These are phyloP conservation scores for Ptychodera flava DNA, from an alignment of 35 echinoderm and acorn worm species.

Conservation along the genomic window DNA sequence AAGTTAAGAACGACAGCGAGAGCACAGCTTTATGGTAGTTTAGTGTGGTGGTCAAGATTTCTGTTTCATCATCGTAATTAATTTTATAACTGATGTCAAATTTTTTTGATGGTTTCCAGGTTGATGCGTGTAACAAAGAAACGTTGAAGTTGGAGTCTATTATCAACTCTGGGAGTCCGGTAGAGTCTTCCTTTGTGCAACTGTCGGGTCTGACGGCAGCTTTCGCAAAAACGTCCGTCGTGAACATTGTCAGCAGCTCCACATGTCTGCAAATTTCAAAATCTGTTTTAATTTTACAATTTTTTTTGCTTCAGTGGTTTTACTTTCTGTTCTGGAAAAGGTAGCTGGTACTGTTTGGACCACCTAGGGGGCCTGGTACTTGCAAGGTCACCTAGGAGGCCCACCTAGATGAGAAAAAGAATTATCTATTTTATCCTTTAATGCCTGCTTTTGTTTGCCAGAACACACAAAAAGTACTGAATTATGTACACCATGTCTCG, in stretches of 20 bases:
- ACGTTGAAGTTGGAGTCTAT: slow-evolving; percentile 75
- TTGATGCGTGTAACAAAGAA: slow-evolving; percentile 85
- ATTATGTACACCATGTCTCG: neutral
- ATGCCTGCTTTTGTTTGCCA: neutral
- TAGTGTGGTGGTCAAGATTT: no score
- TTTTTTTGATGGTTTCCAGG: no score
- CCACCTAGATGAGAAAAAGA: neutral
- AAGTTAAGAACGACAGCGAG: no score
- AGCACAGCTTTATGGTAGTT: no score
- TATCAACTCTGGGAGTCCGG: slow-evolving; percentile 73
- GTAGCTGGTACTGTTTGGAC: no score
- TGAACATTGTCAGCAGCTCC: neutral
- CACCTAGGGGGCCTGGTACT: neutral
- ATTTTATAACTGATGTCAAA: no score
- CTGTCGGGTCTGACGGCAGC: slow-evolving; percentile 58
- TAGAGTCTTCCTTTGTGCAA: slow-evolving; percentile 59
- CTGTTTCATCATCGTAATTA: no score
- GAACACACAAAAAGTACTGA: neutral
- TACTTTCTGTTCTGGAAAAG: neutral
- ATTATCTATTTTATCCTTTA: neutral
- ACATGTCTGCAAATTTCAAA: neutral
- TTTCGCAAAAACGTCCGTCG: neutral
- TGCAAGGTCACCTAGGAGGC: neutral
- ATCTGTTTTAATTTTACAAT: neutral
- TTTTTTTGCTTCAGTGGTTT: neutral